Base-by-base conservation (phyloP, 2,113 vertebrate genomes). In the Nothoprocta perdicaria region DNA sequence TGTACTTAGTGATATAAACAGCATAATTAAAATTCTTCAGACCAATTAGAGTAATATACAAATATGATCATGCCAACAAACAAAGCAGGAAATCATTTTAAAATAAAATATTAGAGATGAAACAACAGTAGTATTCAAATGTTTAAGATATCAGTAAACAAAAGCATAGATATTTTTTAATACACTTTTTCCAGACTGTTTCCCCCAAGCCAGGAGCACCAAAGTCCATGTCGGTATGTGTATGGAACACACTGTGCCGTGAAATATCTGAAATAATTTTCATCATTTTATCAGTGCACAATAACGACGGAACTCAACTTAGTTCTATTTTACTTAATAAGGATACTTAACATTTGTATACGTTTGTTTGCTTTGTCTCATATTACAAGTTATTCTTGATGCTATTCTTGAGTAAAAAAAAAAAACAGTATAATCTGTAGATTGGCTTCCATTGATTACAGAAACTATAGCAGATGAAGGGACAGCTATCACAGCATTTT, bases 401-500 rank as follows among this genome's bases (percentile, higher is more conserved):
- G 53, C 68, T 91, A 29, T 58, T 88, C 26, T 61, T 68, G 74
- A 78, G 31, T 91, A 85, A 95, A 86, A 69, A 74, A 87, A 93
- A 96, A 96, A 86, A 67, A 84, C 89, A 77, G 53, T 84, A 68
- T 94, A 86, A 95, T 96, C 77, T 94, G 60, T 96, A 95, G 91
- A 89, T 95, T 96, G 45, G 92, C 88, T 93, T 88, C 90, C 83
- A 55, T 95, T 95, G 92, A 95, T 96, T 96, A 88, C 77, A 74
- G 81, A 95, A 97, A 80, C 50, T 91, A 68, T 57, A 88, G 77
- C 97, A 98, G 97, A 97, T 97, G 98, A 94, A 96, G 14, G 14
- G 97, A 95, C 97, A 98, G 97, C 97, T 98, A 97, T 96, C 94
- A 96, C 88, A 96, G 95, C 95, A 95, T 94, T 96, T 92, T 91